Base-by-base conservation (phyloP, 2,113 vertebrate species). In the Artemisiospiza belli region DNA sequence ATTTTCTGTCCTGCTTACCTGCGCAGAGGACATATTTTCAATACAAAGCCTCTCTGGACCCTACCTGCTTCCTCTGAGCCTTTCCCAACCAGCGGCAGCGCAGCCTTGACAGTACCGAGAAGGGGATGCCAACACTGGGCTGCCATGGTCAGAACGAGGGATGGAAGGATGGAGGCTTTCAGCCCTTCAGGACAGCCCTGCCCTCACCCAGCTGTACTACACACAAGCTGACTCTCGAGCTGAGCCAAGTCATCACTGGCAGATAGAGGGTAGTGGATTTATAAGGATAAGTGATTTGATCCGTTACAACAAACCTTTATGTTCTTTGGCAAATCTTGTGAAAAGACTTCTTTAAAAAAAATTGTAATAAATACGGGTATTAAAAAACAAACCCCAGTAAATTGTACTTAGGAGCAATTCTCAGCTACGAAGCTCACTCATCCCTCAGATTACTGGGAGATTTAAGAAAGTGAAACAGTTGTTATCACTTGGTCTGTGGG, bases 381-480 rank as follows among this genome's bases (percentile, higher is more conserved):
- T 94, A 95, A 69, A 97, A 97, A 85, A 90, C 92, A 95, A 76
- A 68, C 43, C 70, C 83, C 68, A 72, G 43, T 89, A 87, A 91
- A 96, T 21, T 68, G 69, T 72, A 66, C 75, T 85, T 95, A 89
- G n/a, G 83, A 92, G 66, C 69, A 82, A 89, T 93, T 97, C 80
- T 93, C 73, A n/a, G 89, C 58, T 44, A 92, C 1, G 86, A 95
- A 95, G 90, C 68, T 82, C 41, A 25, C 96, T 96, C 95, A 96
- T 97, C 93, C 94, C 90, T 72, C 69, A 91, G 96, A 97, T 97
- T 94, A 96, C 73, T 69, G 30, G 68, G 90, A 96, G 97, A 96
- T 96, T 97, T 97, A 95, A 93, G 89, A 81, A 93, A 96, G 89
- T 91, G 87, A 95, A 96, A 94, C 87, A 92, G 95, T 97, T 96